phyloP scores from a whole-genome alignment of 1,140 invertebrate genomes.

The Lepidotrigona ventralis region DNA sequence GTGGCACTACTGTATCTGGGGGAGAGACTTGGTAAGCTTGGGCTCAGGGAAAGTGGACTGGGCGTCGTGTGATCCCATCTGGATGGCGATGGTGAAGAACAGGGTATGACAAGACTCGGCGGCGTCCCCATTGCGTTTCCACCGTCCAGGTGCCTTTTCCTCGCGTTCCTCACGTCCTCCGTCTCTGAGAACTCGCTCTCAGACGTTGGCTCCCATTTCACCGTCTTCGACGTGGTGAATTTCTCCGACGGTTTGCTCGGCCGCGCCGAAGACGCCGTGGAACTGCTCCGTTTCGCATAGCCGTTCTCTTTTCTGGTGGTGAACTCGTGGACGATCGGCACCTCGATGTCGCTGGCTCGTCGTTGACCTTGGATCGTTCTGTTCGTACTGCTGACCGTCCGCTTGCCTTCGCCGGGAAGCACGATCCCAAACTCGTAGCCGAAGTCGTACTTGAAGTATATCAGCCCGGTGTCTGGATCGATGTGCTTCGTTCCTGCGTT shows the following conservation, averaged over 20 bases:
- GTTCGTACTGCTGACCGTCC: slow-evolving; percentile 76
- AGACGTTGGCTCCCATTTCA: slow-evolving; percentile 84
- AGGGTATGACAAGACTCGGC: slow-evolving; percentile 74
- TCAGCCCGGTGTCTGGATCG: slow-evolving; percentile 87
- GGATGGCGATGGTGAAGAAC: slow-evolving; percentile 71
- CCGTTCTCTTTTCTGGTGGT: slow-evolving; percentile 72
- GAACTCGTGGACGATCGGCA: slow-evolving; percentile 84
- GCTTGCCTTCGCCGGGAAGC: slow-evolving; percentile 84
- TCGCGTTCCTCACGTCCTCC: slow-evolving; percentile 76
- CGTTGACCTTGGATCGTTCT: slow-evolving; percentile 80
- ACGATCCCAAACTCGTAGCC: slow-evolving; percentile 90
- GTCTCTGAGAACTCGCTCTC: slow-evolving; percentile 83
- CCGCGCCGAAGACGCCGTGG: not conserved
- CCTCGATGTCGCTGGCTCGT: slow-evolving; percentile 81
- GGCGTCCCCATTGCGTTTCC: slow-evolving; percentile 69
- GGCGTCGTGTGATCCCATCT: slow-evolving; percentile 82
- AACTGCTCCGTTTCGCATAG: slow-evolving; percentile 56
- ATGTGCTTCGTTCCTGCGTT: slow-evolving; percentile 87
- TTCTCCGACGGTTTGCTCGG: slow-evolving; percentile 65
- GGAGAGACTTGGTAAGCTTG: slow-evolving; percentile 82
- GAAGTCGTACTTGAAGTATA: slow-evolving; percentile 92
- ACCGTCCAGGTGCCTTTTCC: slow-evolving; percentile 68
- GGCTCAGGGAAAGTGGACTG: slow-evolving; percentile 82
- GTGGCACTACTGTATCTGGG: slow-evolving; percentile 76
- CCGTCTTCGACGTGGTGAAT: slow-evolving; percentile 78